Conservation (phyloP, 2,797 vertebrate species). For the Cuniculus paca region DNA sequence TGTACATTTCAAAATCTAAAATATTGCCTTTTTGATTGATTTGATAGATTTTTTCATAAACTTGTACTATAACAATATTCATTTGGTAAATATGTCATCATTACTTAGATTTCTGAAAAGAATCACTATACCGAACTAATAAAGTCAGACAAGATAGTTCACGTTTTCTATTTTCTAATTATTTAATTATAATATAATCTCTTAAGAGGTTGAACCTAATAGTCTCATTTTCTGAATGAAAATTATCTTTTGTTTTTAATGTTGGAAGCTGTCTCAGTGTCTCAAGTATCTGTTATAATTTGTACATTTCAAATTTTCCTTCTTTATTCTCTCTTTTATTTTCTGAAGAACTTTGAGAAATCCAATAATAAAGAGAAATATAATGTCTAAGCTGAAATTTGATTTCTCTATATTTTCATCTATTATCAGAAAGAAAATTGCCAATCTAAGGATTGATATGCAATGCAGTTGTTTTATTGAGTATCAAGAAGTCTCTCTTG, state of each 20-base stretch:
- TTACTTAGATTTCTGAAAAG: neutral
- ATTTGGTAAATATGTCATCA: neutral
- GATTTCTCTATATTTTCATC: neutral
- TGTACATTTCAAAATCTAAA: neutral
- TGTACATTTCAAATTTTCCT: neutral
- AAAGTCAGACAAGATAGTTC: neutral
- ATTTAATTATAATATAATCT: neutral
- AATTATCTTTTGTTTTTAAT: neutral
- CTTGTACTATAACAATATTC: neutral
- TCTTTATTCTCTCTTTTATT: neutral
- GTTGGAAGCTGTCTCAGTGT: neutral
- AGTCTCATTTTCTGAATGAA: constrained; percentile 37
- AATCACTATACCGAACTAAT: neutral
- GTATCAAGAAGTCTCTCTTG: neutral
- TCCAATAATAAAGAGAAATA: constrained; percentile 18
- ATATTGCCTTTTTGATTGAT: neutral
- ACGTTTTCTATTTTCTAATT: neutral
- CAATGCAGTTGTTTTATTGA: neutral
- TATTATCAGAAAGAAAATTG: constrained; percentile 11
- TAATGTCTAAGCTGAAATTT: neutral
- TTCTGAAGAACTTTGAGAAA: constrained; percentile 2
- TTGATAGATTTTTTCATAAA: neutral
- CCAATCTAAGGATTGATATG: neutral
- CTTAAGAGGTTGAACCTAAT: neutral
- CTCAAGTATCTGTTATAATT: neutral